Conservation (phyloP, 2,113 vertebrate genomes). For the Periophthalmus modestus region DNA sequence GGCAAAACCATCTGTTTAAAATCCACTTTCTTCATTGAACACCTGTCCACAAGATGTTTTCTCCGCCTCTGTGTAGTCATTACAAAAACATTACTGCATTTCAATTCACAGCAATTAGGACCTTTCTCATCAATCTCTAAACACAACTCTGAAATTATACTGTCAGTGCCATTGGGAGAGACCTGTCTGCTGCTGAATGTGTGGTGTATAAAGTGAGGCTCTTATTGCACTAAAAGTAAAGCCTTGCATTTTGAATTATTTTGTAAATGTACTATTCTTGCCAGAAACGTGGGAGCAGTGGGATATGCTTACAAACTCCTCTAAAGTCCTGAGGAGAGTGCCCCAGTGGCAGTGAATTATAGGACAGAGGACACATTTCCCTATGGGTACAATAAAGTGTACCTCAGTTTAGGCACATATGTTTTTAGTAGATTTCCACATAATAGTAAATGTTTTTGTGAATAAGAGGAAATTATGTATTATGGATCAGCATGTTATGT, state of each 20-base stretch:
- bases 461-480: background rate
- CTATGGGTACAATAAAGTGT: too few relatives aligned
- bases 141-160: background rate
- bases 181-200: background rate
- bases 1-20: slow-evolving; percentile 3
- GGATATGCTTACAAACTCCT: too few relatives aligned
- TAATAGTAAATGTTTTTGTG: too few relatives aligned
- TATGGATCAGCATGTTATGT: too few relatives aligned
- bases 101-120: background rate
- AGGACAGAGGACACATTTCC: too few relatives aligned
- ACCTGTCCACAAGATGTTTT: slow-evolving; percentile 1
- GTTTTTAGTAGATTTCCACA: too few relatives aligned
- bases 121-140: slow-evolving; percentile 5
- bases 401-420: too few relatives aligned
- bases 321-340: too few relatives aligned
- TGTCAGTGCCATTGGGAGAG: background rate
- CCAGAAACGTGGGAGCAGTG: background rate
- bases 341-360: too few relatives aligned
- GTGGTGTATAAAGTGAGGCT: background rate
- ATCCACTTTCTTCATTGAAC: slow-evolving; percentile 1
- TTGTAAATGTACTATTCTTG: background rate
- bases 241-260: background rate
- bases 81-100: slow-evolving; percentile 8
- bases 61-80: slow-evolving; percentile 5
- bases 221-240: background rate